Evolutionary conservation across 2,113 vertebrate species (phyloP).

Genomic region (Nematolebias whitei): DNA sequence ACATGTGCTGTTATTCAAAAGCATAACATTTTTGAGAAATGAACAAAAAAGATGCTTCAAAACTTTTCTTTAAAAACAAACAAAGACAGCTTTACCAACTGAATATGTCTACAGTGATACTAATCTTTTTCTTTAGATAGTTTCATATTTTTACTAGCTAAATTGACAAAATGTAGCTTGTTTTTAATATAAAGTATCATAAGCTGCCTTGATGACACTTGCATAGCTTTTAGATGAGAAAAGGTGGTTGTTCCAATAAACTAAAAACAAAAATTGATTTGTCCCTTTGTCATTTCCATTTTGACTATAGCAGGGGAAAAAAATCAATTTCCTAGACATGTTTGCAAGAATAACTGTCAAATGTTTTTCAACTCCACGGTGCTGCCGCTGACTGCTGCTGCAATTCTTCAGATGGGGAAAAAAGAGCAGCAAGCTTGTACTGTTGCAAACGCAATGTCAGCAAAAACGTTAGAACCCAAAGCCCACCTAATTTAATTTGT

Average conservation of each 20-base stretch:
- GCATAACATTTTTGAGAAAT: too few relatives aligned
- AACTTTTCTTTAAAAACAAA: too few relatives aligned
- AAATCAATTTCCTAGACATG: constrained; percentile 62
- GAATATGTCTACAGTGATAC: too few relatives aligned
- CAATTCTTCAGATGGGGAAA: constrained; percentile 17
- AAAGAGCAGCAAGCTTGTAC: constrained; percentile 23
- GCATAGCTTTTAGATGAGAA: constrained; percentile 9
- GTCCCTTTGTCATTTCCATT: constrained; percentile 58
- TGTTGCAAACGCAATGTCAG: constrained; percentile 36
- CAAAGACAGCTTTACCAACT: too few relatives aligned
- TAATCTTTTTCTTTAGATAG: not conserved
- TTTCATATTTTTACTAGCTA: not conserved
- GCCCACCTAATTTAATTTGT: constrained; percentile 29
- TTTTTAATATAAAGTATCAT: constrained; percentile 18
- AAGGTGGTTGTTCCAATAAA: constrained; percentile 52
- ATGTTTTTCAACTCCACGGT: constrained; percentile 23
- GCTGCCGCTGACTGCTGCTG: constrained; percentile 20
- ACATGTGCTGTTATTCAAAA: too few relatives aligned
- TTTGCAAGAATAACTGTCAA: constrained; percentile 66
- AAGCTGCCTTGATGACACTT: not conserved
- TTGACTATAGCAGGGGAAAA: constrained; percentile 40
- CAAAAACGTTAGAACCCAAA: constrained; percentile 8
- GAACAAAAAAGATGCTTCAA: too few relatives aligned
- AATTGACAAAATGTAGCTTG: not conserved
- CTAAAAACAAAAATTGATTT: constrained; percentile 54